Evolutionary conservation across 2,888 invertebrate species (phyloP), one percentile per base, ranked within the genome.

Genomic region (Bursaphelenchus okinawaensis): DNA sequence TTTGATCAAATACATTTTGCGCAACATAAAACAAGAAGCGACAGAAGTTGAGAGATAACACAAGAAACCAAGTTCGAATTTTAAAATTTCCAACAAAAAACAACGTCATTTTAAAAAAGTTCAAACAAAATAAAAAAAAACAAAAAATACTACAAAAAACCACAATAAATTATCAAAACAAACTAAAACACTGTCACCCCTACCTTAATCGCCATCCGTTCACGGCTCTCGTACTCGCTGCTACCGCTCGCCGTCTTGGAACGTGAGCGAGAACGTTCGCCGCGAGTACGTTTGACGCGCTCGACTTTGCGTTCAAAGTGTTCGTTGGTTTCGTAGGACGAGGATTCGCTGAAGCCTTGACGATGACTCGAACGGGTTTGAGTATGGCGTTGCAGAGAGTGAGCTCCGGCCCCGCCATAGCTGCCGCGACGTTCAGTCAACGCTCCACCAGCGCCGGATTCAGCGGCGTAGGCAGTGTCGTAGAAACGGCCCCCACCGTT

Each of bases 361-460:
- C 70, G 27, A 40, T 65, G 56, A 6, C 51, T 55, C 22, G 70
- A 55, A 52, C 71, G 55, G 52, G 75, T 73, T 20, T 64, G 66
- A 56, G 73, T 73, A 58, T 75, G 73, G 16, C 65, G 68, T 12
- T 66, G 91, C 89, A 86, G 91, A 90, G 69, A 54, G 60, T 75
- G 71, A 52, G 31, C 61, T 68, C 28, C 22, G 52, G 62, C 52
- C 26, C 55, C 55, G 59, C 62, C 9, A 27, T 63, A 52, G 20
- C 54, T n/a, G 54, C 29, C n/a, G 26, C 67, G 22, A 23, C 27
- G 50, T 20, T 31, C 66, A n/a, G 40, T n/a, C 40, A 40, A 40
- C 16, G 40, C 40, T n/a, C n/a, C n/a, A n/a, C 60, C 51, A 27
- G 50, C 51, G 40, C 52, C 55, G 2, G 19, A 16, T 19, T 27